These are phyloP conservation scores for Rhinolophus ferrumequinum DNA, from an alignment of 2,113 vertebrate species.

Conservation along the genomic window DNA sequence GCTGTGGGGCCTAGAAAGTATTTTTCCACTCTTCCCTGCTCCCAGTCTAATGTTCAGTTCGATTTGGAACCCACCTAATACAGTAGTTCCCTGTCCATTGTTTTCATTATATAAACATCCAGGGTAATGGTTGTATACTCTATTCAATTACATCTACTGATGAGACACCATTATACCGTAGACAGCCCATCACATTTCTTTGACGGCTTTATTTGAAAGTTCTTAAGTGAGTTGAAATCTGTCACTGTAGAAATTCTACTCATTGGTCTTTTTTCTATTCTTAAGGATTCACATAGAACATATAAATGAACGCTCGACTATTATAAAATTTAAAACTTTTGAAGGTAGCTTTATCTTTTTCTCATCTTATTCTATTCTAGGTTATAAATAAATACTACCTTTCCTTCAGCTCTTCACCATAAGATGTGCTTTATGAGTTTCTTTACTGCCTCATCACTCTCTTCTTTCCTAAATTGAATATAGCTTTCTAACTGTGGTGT, in stretches of 20 bases:
- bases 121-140: not conserved
- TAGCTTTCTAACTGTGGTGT: not conserved
- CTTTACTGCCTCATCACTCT: not conserved
- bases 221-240: not conserved
- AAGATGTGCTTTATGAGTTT: not conserved
- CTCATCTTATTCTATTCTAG: not conserved
- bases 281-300: not conserved
- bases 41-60: not conserved
- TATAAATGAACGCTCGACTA: not conserved
- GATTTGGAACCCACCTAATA: not conserved
- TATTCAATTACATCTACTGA: not conserved
- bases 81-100: not conserved
- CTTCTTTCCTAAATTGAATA: not conserved
- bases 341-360: conserved; percentile 11
- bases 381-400: not conserved
- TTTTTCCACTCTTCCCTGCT: not conserved
- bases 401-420: not conserved
- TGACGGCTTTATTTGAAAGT: not conserved
- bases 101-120: not conserved
- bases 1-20: not conserved
- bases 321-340: not conserved
- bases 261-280: not conserved
- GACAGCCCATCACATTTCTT: not conserved
- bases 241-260: not conserved
- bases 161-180: not conserved